A percentile compares a stretch with the other conserved stretches of the same genome.
Evolutionary conservation across 2,888 invertebrate genomes (phyloP).

Genomic region (Dioctria rufipes): DNA sequence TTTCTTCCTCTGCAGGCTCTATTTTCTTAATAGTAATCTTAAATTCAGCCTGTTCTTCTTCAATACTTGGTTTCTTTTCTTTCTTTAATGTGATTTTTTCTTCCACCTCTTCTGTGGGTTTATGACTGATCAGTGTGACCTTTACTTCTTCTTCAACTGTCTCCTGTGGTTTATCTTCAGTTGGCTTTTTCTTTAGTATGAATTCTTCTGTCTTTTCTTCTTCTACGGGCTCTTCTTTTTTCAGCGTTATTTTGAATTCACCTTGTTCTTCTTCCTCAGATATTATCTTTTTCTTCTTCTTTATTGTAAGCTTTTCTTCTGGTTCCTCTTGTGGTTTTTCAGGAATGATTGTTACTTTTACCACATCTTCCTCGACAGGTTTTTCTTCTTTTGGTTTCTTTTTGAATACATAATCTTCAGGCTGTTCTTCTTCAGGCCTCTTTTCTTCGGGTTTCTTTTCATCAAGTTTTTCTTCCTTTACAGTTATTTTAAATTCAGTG

Average conservation of each 20-base stretch:
- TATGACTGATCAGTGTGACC: slow-evolving; percentile 68
- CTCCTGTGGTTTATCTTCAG: slow-evolving; percentile 62
- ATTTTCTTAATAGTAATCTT: slow-evolving; percentile 62
- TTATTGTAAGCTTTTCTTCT: slow-evolving; percentile 65
- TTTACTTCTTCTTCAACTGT: slow-evolving; percentile 66
- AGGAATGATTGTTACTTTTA: slow-evolving; percentile 64
- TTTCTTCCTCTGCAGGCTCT: slow-evolving; percentile 64
- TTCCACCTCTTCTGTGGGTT: slow-evolving; percentile 65
- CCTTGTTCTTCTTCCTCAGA: slow-evolving; percentile 60
- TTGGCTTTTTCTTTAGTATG: slow-evolving; percentile 65
- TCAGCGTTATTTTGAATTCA: slow-evolving; percentile 61
- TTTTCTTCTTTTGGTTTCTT: slow-evolving; percentile 67
- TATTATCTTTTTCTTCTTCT: slow-evolving; percentile 60
- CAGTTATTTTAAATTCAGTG: slow-evolving; percentile 61
- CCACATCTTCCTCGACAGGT: slow-evolving; percentile 49
- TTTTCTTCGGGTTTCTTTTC: slow-evolving; percentile 64
- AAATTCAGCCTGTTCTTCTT: slow-evolving; percentile 60
- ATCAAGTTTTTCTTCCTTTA: slow-evolving; percentile 61
- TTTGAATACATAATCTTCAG: slow-evolving; percentile 60
- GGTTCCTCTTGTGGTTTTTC: slow-evolving; percentile 57
- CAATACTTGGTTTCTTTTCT: slow-evolving; percentile 58
- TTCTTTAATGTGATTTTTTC: slow-evolving; percentile 66
- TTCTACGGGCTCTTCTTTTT: slow-evolving; percentile 63
- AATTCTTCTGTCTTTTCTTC: slow-evolving; percentile 65
- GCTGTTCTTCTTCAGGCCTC: slow-evolving; percentile 66